phyloP scores from a whole-genome alignment of 1,140 invertebrate genomes.

The Drosophila watanabei region DNA sequence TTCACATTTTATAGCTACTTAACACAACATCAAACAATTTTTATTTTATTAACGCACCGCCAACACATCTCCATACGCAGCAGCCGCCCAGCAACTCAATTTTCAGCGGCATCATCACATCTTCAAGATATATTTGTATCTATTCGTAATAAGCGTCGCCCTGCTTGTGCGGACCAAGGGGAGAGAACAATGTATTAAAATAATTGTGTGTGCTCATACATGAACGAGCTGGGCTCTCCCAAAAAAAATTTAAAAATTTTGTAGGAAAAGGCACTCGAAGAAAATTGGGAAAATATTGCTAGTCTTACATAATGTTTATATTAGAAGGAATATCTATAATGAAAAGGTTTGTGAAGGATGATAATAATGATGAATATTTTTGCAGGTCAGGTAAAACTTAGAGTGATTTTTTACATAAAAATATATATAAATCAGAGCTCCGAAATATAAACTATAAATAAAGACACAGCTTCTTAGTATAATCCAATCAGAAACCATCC shows the following conservation, averaged over 20 bases:
- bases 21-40: constrained; percentile 83
- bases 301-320: neutral
- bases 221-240: constrained; percentile 34
- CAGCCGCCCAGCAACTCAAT: constrained; percentile 58
- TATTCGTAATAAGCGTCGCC: constrained; percentile 62
- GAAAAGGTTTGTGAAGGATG: too few species aligned
- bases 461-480: neutral
- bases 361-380: too few species aligned
- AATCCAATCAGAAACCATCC: neutral
- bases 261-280: constrained; percentile 1
- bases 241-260: constrained; percentile 6
- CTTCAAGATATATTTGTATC: constrained; percentile 72
- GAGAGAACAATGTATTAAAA: constrained; percentile 54
- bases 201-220: constrained; percentile 62
- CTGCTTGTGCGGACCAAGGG: constrained; percentile 31
- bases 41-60: constrained; percentile 74
- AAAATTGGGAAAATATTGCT: neutral
- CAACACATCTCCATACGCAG: constrained; percentile 28
- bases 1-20: constrained; percentile 83
- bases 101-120: constrained; percentile 41
- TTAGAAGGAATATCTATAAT: neutral
- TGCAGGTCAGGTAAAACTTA: too few species aligned
- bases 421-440: neutral
- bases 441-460: neutral
- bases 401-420: too few species aligned